Evolutionary conservation across 92 coral and sea anemone genomes (phyloP).

Genomic region (Actinernus sp.): DNA sequence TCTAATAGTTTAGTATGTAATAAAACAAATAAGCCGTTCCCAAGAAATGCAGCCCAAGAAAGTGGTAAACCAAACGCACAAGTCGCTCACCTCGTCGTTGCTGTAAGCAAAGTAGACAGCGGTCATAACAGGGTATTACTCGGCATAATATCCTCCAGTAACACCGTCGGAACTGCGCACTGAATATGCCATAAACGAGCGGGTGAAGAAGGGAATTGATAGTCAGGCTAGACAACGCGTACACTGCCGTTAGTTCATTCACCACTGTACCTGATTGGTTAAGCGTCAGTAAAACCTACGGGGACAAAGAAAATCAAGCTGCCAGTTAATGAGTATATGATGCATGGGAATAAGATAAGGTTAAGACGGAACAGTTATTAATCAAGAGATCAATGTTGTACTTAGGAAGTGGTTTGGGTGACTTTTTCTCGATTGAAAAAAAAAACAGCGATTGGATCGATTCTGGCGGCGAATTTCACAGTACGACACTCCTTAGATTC

Average conservation of each 20-base stretch:
- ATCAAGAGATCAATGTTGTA: too few species aligned
- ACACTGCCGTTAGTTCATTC: slow-evolving; percentile 69
- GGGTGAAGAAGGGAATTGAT: slow-evolving; percentile 74
- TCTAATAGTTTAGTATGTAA: too few species aligned
- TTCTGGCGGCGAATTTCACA: too few species aligned
- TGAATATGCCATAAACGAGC: slow-evolving; percentile 60
- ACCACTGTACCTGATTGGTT: slow-evolving; percentile 51
- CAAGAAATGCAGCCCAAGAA: too few species aligned
- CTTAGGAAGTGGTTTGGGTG: too few species aligned
- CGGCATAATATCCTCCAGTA: slow-evolving; percentile 30
- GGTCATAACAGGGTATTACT: not conserved
- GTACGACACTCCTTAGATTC: too few species aligned
- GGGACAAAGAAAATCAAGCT: not conserved
- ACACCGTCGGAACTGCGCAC: slow-evolving; percentile 59
- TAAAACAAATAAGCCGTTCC: too few species aligned
- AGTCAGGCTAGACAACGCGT: slow-evolving; percentile 70
- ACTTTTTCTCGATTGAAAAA: too few species aligned
- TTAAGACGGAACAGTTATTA: too few species aligned
- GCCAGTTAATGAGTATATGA: not conserved
- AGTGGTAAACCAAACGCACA: too few species aligned
- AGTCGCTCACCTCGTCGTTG: too few species aligned
- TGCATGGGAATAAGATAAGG: not conserved
- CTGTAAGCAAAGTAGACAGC: not conserved
- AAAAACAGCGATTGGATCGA: too few species aligned
- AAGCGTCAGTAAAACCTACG: slow-evolving; percentile 62